Evolutionary conservation across 2,888 invertebrate species (phyloP), one percentile per base, ranked within the genome.

Genomic region (Ariolimax columbianus): DNA sequence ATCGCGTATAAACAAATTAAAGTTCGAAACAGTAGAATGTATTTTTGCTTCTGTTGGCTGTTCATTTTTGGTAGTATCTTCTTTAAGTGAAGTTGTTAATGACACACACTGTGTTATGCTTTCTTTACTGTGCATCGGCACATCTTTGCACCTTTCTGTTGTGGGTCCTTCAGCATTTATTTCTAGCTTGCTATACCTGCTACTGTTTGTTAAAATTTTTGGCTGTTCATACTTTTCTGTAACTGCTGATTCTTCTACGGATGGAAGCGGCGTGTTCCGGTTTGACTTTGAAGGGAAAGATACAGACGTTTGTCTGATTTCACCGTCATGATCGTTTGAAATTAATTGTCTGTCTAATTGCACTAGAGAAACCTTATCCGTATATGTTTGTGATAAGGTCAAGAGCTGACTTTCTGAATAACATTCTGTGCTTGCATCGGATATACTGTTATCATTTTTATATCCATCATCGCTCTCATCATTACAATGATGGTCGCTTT

Each of bases 391-490:
- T 33, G 47, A 17, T 7, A 33, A 9, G 3, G 47, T 51, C 7
- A 23, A 4, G 0, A 33, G 36, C 23, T 33, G 33, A 1, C 51
- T 51, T 0, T 23, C 75, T 33, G 47, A 36, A 7, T 23, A 30
- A 36, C 51, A 51, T 23, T 0, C 47, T n/a, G 51, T 75, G 51
- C 51, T 75, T 47, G 33, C 51, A 33, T 55, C 51, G 30, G 75
- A 75, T 33, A 36, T 51, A 19, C 75, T 75, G 30, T 47, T 75
- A 30, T 75, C 75, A 33, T 51, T 75, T 19, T 19, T 75, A 30
- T 75, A 75, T 17, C 51, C 75, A 19, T 75, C 75, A 51, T 75
- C 75, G 33, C 51, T 75, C 51, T 75, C 75, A 51, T 75, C 75
- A 51, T 47, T 75, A 9, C 51, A 75, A 30, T 75, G 51, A 75